Evolutionary conservation across 2,888 invertebrate species (phyloP).

Genomic region (Baccha elongata): DNA sequence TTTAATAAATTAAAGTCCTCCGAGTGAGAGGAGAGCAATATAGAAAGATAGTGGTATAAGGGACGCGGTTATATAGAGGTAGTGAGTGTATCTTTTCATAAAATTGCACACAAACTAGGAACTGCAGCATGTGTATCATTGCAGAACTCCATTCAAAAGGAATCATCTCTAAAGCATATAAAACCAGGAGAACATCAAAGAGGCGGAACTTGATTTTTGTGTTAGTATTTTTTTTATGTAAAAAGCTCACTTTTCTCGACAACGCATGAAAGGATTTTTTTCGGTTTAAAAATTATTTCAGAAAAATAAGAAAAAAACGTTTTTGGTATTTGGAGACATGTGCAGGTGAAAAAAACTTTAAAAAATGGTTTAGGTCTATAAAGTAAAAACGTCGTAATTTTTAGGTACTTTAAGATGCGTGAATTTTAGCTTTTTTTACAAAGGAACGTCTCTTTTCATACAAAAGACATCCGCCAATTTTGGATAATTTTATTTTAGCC

Average conservation of each 20-base stretch:
- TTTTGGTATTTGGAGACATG: background rate
- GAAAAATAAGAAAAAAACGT: conserved; percentile 5
- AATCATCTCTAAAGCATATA: conserved; percentile 30
- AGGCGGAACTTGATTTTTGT: conserved; percentile 38
- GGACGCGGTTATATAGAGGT: background rate
- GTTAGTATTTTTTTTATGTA: background rate
- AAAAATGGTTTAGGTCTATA: too few species aligned
- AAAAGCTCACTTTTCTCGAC: background rate
- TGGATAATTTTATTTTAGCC: too few species aligned
- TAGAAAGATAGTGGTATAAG: conserved; percentile 8
- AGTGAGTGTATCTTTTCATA: conserved; percentile 36
- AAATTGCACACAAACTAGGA: conserved; percentile 42
- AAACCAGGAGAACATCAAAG: conserved; percentile 42
- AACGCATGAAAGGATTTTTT: conserved; percentile 1
- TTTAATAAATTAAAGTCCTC: conserved; percentile 69
- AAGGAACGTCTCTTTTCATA: too few species aligned
- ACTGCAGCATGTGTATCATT: background rate
- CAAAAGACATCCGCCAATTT: too few species aligned
- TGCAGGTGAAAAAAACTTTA: too few species aligned
- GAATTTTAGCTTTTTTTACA: too few species aligned
- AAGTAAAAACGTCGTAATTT: too few species aligned
- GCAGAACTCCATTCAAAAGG: conserved; percentile 7
- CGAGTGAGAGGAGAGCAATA: background rate
- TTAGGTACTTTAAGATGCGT: too few species aligned
- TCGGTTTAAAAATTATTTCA: background rate